A percentile compares a stretch with the other conserved stretches of the same genome.
Evolutionary conservation across 2,797 vertebrate genomes (phyloP).

Genomic region (Psittacula echo): DNA sequence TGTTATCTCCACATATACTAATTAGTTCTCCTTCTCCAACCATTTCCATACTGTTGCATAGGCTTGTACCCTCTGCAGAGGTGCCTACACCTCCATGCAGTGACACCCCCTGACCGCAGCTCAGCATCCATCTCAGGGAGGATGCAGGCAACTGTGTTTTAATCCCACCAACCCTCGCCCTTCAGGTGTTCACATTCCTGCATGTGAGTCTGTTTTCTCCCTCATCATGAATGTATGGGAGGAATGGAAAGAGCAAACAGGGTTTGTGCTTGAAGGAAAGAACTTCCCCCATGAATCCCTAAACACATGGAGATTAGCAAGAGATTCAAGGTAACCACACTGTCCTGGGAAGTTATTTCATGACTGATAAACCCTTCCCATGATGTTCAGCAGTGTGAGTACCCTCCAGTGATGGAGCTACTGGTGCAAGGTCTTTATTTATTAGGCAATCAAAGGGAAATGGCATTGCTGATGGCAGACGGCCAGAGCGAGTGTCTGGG

Average conservation of each 20-base stretch:
- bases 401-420: background rate
- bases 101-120: background rate
- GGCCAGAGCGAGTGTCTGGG: background rate
- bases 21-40: constrained; percentile 46
- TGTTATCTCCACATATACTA: constrained; percentile 47
- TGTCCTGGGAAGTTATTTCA: background rate
- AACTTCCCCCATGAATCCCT: fast-evolving
- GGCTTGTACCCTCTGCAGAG: background rate
- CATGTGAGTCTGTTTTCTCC: background rate
- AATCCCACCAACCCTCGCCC: background rate
- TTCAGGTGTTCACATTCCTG: background rate
- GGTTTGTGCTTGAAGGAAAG: background rate
- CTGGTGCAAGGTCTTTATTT: background rate
- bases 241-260: background rate
- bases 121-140: background rate
- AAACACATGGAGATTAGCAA: background rate
- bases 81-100: background rate
- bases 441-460: background rate
- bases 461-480: background rate
- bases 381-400: fast-evolving
- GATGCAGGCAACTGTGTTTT: background rate
- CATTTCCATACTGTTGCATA: background rate
- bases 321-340: background rate
- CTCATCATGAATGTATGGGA: fast-evolving
- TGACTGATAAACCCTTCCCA: background rate